These are phyloP conservation scores for Andinoacara biseriatus DNA, from an alignment of 2,113 vertebrate species.

Conservation along the genomic window DNA sequence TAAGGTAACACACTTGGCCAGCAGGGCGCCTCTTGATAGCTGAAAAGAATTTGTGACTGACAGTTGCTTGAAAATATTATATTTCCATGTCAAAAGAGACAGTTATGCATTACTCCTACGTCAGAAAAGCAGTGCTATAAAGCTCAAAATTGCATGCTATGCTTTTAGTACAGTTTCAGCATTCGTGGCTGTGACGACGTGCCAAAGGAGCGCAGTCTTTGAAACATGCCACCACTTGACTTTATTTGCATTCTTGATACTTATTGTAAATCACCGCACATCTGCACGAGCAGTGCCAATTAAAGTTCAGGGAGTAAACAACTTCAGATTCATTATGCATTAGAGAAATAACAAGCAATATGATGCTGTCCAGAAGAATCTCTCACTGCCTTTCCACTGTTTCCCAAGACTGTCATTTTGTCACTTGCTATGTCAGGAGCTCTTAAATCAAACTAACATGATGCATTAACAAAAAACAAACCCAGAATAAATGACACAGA, in stretches of 20 bases:
- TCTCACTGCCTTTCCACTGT: conserved; percentile 34
- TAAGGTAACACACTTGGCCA: neutral
- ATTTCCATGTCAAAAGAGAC: conserved; percentile 40
- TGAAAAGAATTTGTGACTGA: conserved; percentile 39
- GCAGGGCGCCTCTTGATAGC: conserved; percentile 9
- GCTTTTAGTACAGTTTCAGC: conserved; percentile 43
- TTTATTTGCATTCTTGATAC: conserved; percentile 61
- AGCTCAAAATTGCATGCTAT: conserved; percentile 41
- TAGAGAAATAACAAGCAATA: conserved; percentile 56
- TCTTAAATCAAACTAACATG: conserved; percentile 44
- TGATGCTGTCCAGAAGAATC: conserved; percentile 58
- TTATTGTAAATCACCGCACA: conserved; percentile 59
- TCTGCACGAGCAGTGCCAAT: conserved; percentile 57
- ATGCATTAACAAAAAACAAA: conserved; percentile 30
- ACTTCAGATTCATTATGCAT: conserved; percentile 64
- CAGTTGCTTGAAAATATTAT: conserved; percentile 23
- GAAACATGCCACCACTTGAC: conserved; percentile 43
- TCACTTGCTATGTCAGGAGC: conserved; percentile 58
- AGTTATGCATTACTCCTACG: conserved; percentile 27
- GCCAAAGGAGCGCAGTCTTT: conserved; percentile 41
- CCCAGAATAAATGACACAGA: conserved; percentile 34
- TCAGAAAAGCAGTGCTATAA: conserved; percentile 14
- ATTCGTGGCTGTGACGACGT: neutral
- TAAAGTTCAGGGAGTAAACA: conserved; percentile 65
- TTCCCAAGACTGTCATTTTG: conserved; percentile 60